These are phyloP conservation scores for Priocnemis perturbator DNA, from an alignment of 2,888 invertebrate genomes.

Conservation along the genomic window DNA sequence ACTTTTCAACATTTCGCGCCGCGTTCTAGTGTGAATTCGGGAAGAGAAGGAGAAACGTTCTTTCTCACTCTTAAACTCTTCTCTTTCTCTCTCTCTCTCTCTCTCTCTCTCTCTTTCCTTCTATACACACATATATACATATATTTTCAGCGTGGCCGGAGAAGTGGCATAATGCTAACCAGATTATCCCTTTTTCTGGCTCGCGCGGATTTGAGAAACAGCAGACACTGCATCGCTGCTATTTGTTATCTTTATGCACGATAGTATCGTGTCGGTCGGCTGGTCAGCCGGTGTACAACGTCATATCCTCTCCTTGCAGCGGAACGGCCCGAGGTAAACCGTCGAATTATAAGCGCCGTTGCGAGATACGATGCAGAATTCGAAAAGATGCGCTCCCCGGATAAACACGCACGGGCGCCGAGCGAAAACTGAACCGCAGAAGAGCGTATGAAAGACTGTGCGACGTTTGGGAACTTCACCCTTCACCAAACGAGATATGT, in stretches of 20 bases:
- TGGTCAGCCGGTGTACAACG: not conserved
- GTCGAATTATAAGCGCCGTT: slow-evolving; percentile 57
- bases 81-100: too few species aligned
- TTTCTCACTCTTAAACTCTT: too few species aligned
- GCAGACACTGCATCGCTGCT: slow-evolving; percentile 51
- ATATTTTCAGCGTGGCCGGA: not conserved
- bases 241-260: slow-evolving; percentile 66
- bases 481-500: too few species aligned
- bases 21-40: too few species aligned
- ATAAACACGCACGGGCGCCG: slow-evolving; percentile 37
- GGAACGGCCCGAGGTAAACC: slow-evolving; percentile 57
- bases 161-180: slow-evolving; percentile 46
- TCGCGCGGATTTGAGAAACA: slow-evolving; percentile 52
- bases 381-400: slow-evolving; percentile 39
- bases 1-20: too few species aligned
- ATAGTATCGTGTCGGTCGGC: slow-evolving; percentile 50
- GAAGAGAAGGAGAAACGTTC: too few species aligned
- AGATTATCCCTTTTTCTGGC: slow-evolving; percentile 53
- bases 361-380: slow-evolving; percentile 66
- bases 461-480: not conserved
- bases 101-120: too few species aligned
- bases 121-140: too few species aligned
- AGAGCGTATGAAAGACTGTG: not conserved
- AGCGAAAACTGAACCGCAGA: not conserved
- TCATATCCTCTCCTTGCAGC: slow-evolving; percentile 8